Conservation (phyloP, 35 echinoderm and acorn worm species). For the Heliocidaris tuberculata region DNA sequence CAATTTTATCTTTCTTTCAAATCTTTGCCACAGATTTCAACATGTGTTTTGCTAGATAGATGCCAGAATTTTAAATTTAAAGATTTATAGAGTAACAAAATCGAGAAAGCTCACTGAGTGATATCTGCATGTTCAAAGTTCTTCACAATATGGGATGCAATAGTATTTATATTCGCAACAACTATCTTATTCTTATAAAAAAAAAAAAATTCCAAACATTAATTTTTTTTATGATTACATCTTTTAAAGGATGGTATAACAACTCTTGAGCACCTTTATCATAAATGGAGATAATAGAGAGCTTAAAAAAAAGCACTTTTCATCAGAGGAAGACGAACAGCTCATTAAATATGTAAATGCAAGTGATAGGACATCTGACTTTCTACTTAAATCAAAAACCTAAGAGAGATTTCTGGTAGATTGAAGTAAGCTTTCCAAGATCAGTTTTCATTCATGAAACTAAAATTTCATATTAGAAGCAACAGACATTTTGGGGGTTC, state of each 20-base stretch:
- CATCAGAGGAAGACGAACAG: background rate
- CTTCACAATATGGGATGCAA: too few species aligned
- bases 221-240: background rate
- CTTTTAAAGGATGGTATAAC: background rate
- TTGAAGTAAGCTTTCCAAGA: background rate
- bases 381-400: too few species aligned
- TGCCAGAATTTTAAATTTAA: background rate
- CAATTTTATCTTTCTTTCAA: background rate
- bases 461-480: background rate
- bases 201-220: background rate
- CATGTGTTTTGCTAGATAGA: background rate
- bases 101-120: background rate
- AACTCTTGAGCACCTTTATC: background rate
- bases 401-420: background rate
- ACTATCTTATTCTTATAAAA: background rate
- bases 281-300: background rate
- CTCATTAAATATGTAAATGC: background rate
- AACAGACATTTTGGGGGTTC: too few species aligned
- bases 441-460: background rate
- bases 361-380: background rate
- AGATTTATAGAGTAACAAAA: background rate
- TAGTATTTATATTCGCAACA: too few species aligned
- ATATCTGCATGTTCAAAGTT: too few species aligned
- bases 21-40: background rate
- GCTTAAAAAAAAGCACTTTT: background rate